Evolutionary conservation across 37 sponge, comb jelly and placozoan genomes (phyloP).

Genomic region (Amphimedon queenslandica): DNA sequence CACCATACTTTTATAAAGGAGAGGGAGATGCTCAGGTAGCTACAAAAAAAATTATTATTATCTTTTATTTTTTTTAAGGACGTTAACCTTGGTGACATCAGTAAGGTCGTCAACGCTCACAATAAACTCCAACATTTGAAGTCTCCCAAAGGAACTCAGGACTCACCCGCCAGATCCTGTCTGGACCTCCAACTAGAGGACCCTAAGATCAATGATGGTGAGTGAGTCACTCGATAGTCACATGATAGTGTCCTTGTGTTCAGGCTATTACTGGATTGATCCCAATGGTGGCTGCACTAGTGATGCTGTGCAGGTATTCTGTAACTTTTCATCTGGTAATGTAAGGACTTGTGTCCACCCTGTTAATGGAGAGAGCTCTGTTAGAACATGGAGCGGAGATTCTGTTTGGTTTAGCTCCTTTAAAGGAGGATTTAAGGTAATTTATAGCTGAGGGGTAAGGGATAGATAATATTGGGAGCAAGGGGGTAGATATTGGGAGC

Average conservation of each 20-base stretch:
- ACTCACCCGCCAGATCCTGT: slow-evolving; percentile 57
- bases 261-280: slow-evolving; percentile 75
- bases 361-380: slow-evolving; percentile 8
- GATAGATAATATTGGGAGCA: too few species aligned
- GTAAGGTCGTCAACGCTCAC: slow-evolving; percentile 45
- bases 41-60: not conserved
- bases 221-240: not conserved
- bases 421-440: slow-evolving; percentile 57
- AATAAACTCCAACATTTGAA: slow-evolving; percentile 49
- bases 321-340: slow-evolving; percentile 43
- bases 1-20: slow-evolving; percentile 31
- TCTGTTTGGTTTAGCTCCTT: slow-evolving; percentile 62
- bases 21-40: slow-evolving; percentile 1
- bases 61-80: not conserved
- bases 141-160: slow-evolving; percentile 38
- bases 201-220: slow-evolving; percentile 39
- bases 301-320: slow-evolving; percentile 68
- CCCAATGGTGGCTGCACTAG: slow-evolving; percentile 75
- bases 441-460: too few species aligned
- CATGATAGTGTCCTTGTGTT: not conserved
- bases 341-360: slow-evolving; percentile 56
- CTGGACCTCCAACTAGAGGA: slow-evolving; percentile 46
- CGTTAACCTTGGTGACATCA: slow-evolving; percentile 35
- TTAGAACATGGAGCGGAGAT: slow-evolving; percentile 37
- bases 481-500: too few species aligned